Evolutionary conservation across 2,113 vertebrate genomes (phyloP).

Genomic region (Motacilla tschutschensis): DNA sequence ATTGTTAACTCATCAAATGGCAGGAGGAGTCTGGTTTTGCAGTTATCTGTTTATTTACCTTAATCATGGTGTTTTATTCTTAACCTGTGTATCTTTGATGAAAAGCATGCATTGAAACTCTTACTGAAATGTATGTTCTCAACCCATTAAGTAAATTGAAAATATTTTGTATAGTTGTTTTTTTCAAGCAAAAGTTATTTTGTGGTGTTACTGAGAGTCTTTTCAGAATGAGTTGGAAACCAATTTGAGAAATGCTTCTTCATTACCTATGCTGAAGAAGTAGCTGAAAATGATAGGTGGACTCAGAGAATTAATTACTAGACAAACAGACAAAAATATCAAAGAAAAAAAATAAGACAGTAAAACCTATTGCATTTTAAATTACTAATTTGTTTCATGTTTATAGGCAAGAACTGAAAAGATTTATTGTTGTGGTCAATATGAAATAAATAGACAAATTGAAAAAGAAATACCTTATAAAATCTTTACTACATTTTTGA

Average conservation of each 20-base stretch:
- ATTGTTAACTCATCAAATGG: not conserved
- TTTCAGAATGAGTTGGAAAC: not conserved
- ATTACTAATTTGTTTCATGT: not conserved
- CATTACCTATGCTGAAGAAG: not conserved
- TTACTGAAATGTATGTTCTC: not conserved
- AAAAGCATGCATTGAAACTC: not conserved
- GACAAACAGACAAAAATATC: not conserved
- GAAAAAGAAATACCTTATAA: not conserved
- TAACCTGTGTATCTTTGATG: not conserved
- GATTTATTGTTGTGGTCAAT: not conserved
- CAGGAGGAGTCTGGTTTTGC: not conserved
- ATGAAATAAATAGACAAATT: not conserved
- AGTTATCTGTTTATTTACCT: not conserved
- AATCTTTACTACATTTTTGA: not conserved
- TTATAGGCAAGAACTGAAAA: not conserved
- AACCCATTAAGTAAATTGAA: not conserved
- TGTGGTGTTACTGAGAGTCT: not conserved
- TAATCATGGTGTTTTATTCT: not conserved
- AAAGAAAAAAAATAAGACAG: not conserved
- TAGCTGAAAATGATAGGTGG: not conserved
- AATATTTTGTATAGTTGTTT: not conserved
- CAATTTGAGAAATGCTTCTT: not conserved
- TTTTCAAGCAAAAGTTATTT: not conserved
- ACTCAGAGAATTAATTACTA: not conserved
- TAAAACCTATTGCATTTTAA: not conserved